Evolutionary conservation across 2,888 invertebrate species (phyloP).

Genomic region (Apotomis turbidana): DNA sequence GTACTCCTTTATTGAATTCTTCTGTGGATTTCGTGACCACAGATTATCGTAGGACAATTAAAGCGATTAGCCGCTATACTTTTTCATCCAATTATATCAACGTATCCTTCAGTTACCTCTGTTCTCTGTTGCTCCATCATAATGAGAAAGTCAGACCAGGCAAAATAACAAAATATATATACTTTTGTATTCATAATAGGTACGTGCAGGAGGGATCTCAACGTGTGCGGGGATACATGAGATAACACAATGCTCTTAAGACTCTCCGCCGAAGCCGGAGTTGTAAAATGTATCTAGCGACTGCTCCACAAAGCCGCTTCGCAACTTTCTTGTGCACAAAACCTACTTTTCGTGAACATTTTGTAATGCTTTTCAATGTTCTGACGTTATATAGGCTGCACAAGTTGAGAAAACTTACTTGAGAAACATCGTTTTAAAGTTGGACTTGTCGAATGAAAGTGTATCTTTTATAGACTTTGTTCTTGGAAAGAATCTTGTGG

Average conservation of each 20-base stretch:
- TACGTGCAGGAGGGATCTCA: too few species aligned
- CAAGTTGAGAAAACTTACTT: background rate
- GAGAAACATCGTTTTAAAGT: background rate
- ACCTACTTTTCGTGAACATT: conserved; percentile 8
- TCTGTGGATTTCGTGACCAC: too few species aligned
- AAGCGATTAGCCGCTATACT: too few species aligned
- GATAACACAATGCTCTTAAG: background rate
- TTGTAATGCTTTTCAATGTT: conserved; percentile 9
- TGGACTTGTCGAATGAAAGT: background rate
- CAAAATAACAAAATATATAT: too few species aligned
- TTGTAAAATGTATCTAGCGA: background rate
- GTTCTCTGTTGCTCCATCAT: too few species aligned
- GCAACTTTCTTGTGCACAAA: conserved; percentile 4
- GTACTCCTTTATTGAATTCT: too few species aligned
- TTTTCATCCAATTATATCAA: too few species aligned
- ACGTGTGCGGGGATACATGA: too few species aligned
- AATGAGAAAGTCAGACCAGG: too few species aligned
- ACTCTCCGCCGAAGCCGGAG: background rate
- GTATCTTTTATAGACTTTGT: background rate
- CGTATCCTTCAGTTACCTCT: too few species aligned
- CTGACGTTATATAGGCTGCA: background rate
- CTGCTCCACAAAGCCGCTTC: conserved; percentile 1
- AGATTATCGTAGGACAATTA: too few species aligned
- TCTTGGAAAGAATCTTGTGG: background rate
- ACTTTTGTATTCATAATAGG: too few species aligned